Conservation (phyloP, 2,888 invertebrate species). For the Andrena trimmerana region DNA sequence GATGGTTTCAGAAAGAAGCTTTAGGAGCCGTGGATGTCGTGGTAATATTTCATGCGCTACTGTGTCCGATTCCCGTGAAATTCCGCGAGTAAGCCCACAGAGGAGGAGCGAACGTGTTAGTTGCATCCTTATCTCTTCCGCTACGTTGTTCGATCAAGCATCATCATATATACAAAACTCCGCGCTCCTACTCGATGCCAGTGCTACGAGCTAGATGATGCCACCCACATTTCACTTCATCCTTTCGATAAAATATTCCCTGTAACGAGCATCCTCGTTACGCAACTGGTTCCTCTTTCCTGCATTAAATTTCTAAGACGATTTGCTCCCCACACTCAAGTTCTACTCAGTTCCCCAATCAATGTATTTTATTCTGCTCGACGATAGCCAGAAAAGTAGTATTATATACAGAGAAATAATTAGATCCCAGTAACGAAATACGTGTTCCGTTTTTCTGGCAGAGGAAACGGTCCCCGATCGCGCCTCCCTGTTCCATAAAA, state of each 20-base stretch:
- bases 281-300: background rate
- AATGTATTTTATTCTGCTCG: too few relatives aligned
- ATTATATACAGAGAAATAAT: too few relatives aligned
- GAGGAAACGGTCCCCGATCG: constrained; percentile 8
- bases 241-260: background rate
- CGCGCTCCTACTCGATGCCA: background rate
- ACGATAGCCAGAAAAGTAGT: too few relatives aligned
- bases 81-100: background rate
- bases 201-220: background rate
- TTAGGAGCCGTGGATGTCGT: background rate
- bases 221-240: background rate
- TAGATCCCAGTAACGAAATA: background rate
- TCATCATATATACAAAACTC: constrained; percentile 11
- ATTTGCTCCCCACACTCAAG: too few relatives aligned
- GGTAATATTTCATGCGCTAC: constrained; percentile 1
- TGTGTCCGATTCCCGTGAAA: background rate
- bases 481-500: constrained; percentile 31
- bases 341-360: too few relatives aligned
- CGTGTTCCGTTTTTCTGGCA: too few relatives aligned
- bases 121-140: constrained; percentile 54
- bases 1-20: background rate
- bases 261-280: background rate
- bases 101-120: constrained; percentile 21
- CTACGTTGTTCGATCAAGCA: constrained; percentile 40
- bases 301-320: too few relatives aligned